Evolutionary conservation across 2,888 invertebrate species (phyloP).

Genomic region (Morpho deidamia): DNA sequence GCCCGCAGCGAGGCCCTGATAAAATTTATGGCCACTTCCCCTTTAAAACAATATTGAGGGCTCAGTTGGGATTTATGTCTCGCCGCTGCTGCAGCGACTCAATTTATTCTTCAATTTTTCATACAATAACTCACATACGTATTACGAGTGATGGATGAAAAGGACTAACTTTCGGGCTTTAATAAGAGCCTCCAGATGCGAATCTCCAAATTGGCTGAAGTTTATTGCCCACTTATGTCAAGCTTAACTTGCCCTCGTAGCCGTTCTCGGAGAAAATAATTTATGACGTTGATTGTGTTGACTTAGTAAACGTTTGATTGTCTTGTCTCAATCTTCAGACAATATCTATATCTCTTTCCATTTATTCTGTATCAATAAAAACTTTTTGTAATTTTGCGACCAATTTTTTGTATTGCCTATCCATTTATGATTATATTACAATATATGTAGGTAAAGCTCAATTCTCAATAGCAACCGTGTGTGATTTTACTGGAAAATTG

Average conservation of each 20-base stretch:
- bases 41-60: constrained; percentile 80
- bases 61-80: constrained; percentile 79
- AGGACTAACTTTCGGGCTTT: constrained; percentile 79
- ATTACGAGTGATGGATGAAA: constrained; percentile 79
- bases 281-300: constrained; percentile 73
- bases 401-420: too few relatives aligned
- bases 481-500: too few relatives aligned
- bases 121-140: constrained; percentile 79
- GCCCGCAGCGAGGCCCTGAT: constrained; percentile 67
- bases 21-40: constrained; percentile 79
- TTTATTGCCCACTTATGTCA: constrained; percentile 79
- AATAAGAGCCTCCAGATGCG: constrained; percentile 79
- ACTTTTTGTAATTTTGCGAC: background rate
- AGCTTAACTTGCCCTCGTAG: constrained; percentile 76
- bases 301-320: constrained; percentile 66
- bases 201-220: constrained; percentile 79
- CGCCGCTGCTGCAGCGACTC: constrained; percentile 78
- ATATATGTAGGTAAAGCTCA: too few relatives aligned
- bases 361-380: background rate
- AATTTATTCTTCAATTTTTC: constrained; percentile 80
- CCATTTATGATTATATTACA: too few relatives aligned
- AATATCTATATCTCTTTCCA: background rate
- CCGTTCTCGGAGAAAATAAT: constrained; percentile 74
- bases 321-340: constrained; percentile 25
- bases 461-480: too few relatives aligned